phyloP scores from a whole-genome alignment of 2,797 vertebrate genomes.

The Allenopithecus nigroviridis region DNA sequence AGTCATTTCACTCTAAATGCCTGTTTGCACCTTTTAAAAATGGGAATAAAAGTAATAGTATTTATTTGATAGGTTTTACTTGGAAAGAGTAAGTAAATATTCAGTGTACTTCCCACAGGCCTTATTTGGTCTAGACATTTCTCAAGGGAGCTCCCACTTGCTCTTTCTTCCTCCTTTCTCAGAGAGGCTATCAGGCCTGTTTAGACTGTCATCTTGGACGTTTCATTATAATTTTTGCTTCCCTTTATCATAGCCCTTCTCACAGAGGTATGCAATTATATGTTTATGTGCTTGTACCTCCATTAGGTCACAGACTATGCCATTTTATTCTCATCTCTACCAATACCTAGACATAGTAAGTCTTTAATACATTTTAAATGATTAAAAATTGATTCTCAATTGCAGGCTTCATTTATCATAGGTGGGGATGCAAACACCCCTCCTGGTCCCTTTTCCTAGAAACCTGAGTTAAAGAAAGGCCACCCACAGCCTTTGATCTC shows the following conservation, averaged over 20 bases:
- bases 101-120: not conserved
- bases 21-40: not conserved
- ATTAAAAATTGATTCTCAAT: not conserved
- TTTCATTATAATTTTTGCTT: not conserved
- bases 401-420: not conserved
- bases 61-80: not conserved
- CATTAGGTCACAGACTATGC: not conserved
- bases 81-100: not conserved
- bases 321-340: not conserved
- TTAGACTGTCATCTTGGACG: not conserved
- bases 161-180: not conserved
- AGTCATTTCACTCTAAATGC: constrained; percentile 20
- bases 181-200: not conserved
- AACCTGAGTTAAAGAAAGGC: constrained; percentile 21
- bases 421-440: not conserved
- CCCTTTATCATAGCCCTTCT: not conserved
- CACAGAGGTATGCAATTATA: not conserved
- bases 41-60: not conserved
- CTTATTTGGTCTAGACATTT: not conserved
- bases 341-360: not conserved
- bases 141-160: not conserved
- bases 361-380: not conserved
- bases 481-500: constrained; percentile 22
- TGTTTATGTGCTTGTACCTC: not conserved
- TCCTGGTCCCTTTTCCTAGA: not conserved